A percentile compares a stretch with the other conserved stretches of the same genome.
Evolutionary conservation across 2,113 vertebrate genomes (phyloP).

Genomic region (Burhinus bistriatus): DNA sequence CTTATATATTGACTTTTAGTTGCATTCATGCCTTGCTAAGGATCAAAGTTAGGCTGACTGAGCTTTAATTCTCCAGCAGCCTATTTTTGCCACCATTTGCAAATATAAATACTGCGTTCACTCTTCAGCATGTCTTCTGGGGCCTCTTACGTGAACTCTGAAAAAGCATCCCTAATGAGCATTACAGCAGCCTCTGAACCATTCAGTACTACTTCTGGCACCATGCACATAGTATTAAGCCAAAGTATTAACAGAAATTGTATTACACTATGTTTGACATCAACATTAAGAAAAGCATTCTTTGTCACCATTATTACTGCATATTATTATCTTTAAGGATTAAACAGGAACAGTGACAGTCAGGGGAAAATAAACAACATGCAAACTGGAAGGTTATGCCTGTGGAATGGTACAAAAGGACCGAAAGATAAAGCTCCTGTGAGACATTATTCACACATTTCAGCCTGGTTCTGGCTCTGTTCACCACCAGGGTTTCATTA

Average conservation of each 20-base stretch:
- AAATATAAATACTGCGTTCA: not conserved
- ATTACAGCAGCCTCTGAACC: not conserved
- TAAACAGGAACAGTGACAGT: not conserved
- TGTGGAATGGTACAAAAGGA: not conserved
- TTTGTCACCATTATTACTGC: not conserved
- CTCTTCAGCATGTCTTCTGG: not conserved
- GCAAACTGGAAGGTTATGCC: not conserved
- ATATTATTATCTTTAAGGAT: not conserved
- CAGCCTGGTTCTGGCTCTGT: not conserved
- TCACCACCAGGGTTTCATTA: not conserved
- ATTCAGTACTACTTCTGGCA: not conserved
- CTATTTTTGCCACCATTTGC: not conserved
- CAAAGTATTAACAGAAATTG: not conserved
- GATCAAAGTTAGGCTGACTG: not conserved
- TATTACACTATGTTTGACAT: not conserved
- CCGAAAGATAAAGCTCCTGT: not conserved
- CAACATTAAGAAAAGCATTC: not conserved
- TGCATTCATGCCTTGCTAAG: not conserved
- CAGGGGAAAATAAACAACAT: conserved; percentile 5
- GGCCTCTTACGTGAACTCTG: not conserved
- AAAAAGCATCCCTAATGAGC: not conserved
- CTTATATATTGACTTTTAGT: not conserved
- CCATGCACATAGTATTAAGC: not conserved
- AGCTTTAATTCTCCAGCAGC: not conserved
- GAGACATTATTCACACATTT: not conserved